A percentile compares a stretch with the other conserved stretches of the same genome.
Conservation (phyloP, 2,113 vertebrate genomes). For the Apus apus region DNA sequence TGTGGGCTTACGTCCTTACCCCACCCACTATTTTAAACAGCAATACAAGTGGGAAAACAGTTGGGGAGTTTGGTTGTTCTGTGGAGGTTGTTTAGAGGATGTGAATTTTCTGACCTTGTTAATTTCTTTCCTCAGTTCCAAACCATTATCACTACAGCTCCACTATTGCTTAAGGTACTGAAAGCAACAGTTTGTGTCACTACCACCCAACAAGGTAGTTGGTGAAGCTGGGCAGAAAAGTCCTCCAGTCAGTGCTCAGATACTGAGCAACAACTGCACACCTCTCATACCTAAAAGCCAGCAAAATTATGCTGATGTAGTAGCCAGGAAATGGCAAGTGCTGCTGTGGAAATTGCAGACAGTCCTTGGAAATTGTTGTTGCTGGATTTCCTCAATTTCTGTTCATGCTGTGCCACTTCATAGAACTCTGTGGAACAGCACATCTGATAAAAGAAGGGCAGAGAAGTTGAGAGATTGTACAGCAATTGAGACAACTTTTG, state of each 20-base stretch:
- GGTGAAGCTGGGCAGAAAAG: neutral
- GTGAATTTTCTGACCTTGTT: neutral
- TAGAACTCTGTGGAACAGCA: neutral
- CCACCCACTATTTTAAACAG: neutral
- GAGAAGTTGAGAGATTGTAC: fast-evolving
- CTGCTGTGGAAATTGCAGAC: neutral
- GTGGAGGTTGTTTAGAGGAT: neutral
- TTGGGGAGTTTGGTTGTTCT: fast-evolving
- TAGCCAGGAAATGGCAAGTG: neutral
- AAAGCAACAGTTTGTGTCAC: neutral
- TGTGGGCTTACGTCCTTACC: neutral
- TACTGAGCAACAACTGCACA: neutral
- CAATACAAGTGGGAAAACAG: neutral
- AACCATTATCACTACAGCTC: neutral
- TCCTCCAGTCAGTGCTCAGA: neutral
- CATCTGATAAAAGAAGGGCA: neutral
- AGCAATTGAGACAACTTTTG: neutral
- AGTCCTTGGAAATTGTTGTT: neutral
- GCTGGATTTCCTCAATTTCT: neutral
- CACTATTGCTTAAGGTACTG: neutral
- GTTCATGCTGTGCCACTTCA: neutral
- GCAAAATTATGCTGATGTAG: neutral
- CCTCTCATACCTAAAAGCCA: neutral
- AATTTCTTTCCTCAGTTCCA: neutral
- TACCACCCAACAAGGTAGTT: neutral